phyloP scores from a whole-genome alignment of 2,888 invertebrate species.

The Leptinotarsa peninsularis region DNA sequence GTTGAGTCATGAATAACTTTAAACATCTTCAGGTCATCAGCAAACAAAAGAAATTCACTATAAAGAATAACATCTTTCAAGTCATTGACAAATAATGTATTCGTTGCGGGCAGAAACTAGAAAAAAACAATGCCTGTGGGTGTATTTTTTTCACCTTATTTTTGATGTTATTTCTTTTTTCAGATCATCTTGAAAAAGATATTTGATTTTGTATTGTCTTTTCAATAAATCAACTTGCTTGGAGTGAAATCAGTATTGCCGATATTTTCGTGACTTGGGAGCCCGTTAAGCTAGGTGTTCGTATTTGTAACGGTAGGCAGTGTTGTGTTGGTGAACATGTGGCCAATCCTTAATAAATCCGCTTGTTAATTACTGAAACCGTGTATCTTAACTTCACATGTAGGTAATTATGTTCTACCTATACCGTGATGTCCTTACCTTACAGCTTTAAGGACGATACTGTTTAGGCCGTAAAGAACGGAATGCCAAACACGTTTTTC shows the following conservation, averaged over 20 bases:
- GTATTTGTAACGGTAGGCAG: constrained; percentile 62
- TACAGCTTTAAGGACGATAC: constrained; percentile 52
- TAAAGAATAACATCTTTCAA: no score
- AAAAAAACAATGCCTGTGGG: no score
- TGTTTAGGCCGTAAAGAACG: constrained; percentile 51
- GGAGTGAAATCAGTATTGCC: constrained; percentile 55
- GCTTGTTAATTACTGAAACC: constrained; percentile 63
- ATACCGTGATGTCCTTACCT: constrained; percentile 49
- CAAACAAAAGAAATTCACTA: no score
- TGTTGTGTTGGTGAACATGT: constrained; percentile 58
- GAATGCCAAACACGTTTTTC: constrained; percentile 58
- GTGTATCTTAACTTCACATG: constrained; percentile 58
- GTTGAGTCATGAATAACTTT: no score
- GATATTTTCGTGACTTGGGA: constrained; percentile 58
- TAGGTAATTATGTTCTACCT: constrained; percentile 58
- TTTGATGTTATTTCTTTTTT: no score
- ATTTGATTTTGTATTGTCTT: no score
- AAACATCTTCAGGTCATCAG: no score
- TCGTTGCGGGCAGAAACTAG: no score
- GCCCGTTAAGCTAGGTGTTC: constrained; percentile 59
- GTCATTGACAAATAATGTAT: no score
- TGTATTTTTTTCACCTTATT: no score
- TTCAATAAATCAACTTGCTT: background rate
- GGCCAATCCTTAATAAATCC: constrained; percentile 62
- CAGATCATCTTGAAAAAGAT: no score